Percentiles rank a stretch among this genome's conserved stretches.
phyloP scores from a whole-genome alignment of 1,140 invertebrate species.

The Nymphalis io region DNA sequence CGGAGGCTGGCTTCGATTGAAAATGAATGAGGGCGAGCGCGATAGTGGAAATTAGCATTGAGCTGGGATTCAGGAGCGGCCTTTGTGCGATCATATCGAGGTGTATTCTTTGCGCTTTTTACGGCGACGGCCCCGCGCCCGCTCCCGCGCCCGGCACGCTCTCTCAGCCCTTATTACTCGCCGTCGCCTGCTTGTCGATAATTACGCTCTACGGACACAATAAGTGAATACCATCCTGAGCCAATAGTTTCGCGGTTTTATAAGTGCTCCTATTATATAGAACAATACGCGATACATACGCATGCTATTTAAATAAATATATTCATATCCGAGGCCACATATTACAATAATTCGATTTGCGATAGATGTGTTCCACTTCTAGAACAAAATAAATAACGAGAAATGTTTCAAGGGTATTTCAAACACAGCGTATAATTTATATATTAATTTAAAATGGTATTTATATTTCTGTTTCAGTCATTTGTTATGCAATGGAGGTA shows the following conservation, averaged over 20 bases:
- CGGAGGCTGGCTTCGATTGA: constrained; percentile 76
- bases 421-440: too few relatives aligned
- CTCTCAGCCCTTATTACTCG: constrained; percentile 70
- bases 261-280: constrained; percentile 1
- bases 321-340: constrained; percentile 7
- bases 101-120: constrained; percentile 81
- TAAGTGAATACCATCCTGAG: neutral
- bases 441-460: too few relatives aligned
- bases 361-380: constrained; percentile 4
- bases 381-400: neutral
- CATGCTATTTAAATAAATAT: constrained; percentile 12
- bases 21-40: constrained; percentile 80
- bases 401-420: neutral
- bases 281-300: neutral
- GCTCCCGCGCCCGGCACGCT: constrained; percentile 52
- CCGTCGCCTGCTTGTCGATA: constrained; percentile 73
- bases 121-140: constrained; percentile 54
- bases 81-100: constrained; percentile 81
- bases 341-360: constrained; percentile 10
- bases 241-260: neutral
- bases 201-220: constrained; percentile 52
- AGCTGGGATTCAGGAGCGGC: constrained; percentile 76
- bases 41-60: constrained; percentile 81
- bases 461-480: too few relatives aligned
- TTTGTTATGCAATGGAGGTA: too few relatives aligned